A percentile compares a stretch with the other conserved stretches of the same genome.
Conservation (phyloP, 2,888 invertebrate species). For the Cerceris ruficornis region DNA sequence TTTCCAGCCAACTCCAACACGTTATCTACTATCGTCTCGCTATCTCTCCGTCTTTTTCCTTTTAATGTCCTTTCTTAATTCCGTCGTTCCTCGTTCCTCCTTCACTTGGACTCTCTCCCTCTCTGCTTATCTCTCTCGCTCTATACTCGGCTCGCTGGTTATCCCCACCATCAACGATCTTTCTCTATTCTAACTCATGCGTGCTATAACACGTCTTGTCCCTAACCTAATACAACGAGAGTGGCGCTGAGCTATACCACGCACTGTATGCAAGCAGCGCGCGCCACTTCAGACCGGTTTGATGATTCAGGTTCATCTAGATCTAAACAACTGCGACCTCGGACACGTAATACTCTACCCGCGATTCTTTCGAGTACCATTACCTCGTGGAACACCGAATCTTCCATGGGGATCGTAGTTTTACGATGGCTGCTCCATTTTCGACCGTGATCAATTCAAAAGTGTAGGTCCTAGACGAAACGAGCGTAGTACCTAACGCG, state of each 20-base stretch:
- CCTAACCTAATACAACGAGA: constrained; percentile 79
- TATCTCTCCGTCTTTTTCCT: neutral
- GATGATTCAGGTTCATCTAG: constrained; percentile 77
- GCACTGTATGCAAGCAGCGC: constrained; percentile 42
- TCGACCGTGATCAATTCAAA: no score
- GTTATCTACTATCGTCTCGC: constrained; percentile 9
- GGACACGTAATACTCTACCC: constrained; percentile 62
- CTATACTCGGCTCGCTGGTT: constrained; percentile 16
- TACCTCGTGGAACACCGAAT: constrained; percentile 24
- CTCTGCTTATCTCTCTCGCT: constrained; percentile 4
- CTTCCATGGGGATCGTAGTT: no score
- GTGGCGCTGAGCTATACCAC: constrained; percentile 68
- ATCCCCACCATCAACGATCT: constrained; percentile 35
- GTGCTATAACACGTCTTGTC: constrained; percentile 71
- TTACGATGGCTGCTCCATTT: neutral
- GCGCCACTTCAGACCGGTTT: constrained; percentile 73
- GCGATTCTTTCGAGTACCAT: constrained; percentile 32
- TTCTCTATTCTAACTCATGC: constrained; percentile 73
- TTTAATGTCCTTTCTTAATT: constrained; percentile 9
- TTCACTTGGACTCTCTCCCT: constrained; percentile 1
- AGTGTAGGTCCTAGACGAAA: no score
- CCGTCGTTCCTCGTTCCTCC: neutral
- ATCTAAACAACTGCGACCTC: constrained; percentile 67
- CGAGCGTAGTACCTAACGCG: no score
- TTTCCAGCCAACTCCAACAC: no score